Evolutionary conservation across 2,888 invertebrate species (phyloP).

Genomic region (Enchytraeus crypticus): DNA sequence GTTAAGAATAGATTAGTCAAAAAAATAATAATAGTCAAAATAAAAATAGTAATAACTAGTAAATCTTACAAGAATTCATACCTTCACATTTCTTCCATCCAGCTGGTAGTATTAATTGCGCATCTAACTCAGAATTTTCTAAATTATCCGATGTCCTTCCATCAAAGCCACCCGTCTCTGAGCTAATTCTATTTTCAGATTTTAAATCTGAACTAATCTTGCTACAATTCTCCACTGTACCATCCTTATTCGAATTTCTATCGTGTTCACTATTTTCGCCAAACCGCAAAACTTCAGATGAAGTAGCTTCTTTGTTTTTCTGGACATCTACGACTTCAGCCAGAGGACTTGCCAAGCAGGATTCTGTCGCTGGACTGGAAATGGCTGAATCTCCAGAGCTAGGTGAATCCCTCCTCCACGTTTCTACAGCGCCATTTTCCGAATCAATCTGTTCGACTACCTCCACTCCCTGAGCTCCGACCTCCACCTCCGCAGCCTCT

Average conservation of each 20-base stretch:
- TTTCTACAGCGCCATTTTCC: no score
- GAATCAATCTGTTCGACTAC: background rate
- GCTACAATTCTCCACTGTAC: no score
- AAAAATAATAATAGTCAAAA: background rate
- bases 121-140: no score
- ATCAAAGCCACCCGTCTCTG: no score
- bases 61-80: conserved; percentile 42
- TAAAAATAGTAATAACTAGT: background rate
- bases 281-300: no score
- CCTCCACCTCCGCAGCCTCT: no score
- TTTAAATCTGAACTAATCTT: no score
- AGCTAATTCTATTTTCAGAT: no score
- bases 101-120: conserved; percentile 59
- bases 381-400: conserved; percentile 12
- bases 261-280: no score
- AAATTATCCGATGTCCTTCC: no score
- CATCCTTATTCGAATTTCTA: no score
- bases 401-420: background rate
- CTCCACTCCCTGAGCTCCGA: background rate
- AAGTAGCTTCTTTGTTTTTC: no score
- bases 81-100: conserved; percentile 96
- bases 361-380: conserved; percentile 12
- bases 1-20: background rate
- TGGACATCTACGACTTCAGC: background rate
- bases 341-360: background rate